These are phyloP conservation scores for Limnodromus scolopaceus DNA, from an alignment of 2,797 vertebrate species.

Conservation along the genomic window DNA sequence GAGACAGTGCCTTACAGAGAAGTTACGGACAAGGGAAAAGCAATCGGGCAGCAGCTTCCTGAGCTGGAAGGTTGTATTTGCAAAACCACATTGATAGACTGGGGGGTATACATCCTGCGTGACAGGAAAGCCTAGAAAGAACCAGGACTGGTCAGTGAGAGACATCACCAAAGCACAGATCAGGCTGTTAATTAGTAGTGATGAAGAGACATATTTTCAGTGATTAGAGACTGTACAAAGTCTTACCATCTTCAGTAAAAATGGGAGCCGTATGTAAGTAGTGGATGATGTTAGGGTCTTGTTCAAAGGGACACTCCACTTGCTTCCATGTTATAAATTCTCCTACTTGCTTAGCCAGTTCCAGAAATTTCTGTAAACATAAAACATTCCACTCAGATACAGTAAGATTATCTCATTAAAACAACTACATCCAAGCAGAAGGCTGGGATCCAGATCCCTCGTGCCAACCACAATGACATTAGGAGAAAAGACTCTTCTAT, in stretches of 20 bases:
- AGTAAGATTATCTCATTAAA: neutral
- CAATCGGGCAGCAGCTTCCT: neutral
- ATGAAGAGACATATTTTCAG: neutral
- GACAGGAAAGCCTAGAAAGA: neutral
- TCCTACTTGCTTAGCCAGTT: constrained; percentile 93
- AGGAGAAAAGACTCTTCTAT: neutral
- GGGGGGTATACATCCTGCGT: neutral
- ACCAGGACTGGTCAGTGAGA: neutral
- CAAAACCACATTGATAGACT: neutral
- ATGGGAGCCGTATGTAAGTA: constrained; percentile 90
- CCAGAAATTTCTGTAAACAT: constrained; percentile 90
- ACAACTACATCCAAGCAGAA: neutral
- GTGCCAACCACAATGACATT: neutral
- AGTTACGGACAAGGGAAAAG: neutral
- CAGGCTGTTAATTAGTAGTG: neutral
- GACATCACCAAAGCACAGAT: neutral
- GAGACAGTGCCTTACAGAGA: neutral
- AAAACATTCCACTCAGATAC: constrained; percentile 9
- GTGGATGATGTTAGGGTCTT: constrained; percentile 90
- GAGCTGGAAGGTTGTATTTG: neutral
- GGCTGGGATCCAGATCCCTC: neutral
- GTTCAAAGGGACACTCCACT: constrained; percentile 92
- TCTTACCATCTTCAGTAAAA: constrained; percentile 92
- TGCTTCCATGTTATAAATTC: constrained; percentile 97
- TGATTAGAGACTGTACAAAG: neutral